Percentiles rank a stretch among this genome's conserved stretches.
Evolutionary conservation across 2,797 vertebrate genomes (phyloP).

Genomic region (Galagoides demidoff): DNA sequence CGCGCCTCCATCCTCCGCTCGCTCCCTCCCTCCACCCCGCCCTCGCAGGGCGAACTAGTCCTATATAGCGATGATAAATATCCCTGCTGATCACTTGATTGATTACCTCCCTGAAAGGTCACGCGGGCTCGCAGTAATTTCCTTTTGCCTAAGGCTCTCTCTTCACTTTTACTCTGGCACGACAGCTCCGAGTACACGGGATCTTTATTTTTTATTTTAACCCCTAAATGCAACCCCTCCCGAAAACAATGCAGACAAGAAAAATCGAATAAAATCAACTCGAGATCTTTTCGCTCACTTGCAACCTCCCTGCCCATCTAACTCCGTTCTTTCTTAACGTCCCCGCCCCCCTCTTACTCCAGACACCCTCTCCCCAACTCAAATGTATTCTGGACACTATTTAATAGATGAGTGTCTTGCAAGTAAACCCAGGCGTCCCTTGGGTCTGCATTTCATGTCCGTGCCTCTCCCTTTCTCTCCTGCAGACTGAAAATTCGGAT

Average conservation of each 20-base stretch:
- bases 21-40: slow-evolving; percentile 41
- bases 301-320: slow-evolving; percentile 60
- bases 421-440: slow-evolving; percentile 77
- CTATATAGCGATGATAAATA: slow-evolving; percentile 98
- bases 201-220: slow-evolving; percentile 94
- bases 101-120: slow-evolving; percentile 99
- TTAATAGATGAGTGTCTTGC: slow-evolving; percentile 82
- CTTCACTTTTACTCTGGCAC: slow-evolving; percentile 96
- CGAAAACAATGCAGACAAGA: slow-evolving; percentile 85
- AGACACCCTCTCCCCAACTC: slow-evolving; percentile 63
- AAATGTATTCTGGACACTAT: slow-evolving; percentile 80
- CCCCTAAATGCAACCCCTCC: slow-evolving; percentile 90
- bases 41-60: slow-evolving; percentile 88
- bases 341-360: slow-evolving; percentile 25
- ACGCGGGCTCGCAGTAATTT: slow-evolving; percentile 98
- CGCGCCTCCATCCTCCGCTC: slow-evolving; percentile 37
- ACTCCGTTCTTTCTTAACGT: slow-evolving; percentile 49
- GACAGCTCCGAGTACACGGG: slow-evolving; percentile 92
- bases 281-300: slow-evolving; percentile 77
- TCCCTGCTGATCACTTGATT: slow-evolving; percentile 99
- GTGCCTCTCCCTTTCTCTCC: slow-evolving; percentile 84
- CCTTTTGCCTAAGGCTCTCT: slow-evolving; percentile 96
- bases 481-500: slow-evolving; percentile 89
- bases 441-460: slow-evolving; percentile 83
- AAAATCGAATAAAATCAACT: slow-evolving; percentile 85